Conservation (phyloP, 2,113 vertebrate genomes). For the Lanius ludovicianus region DNA sequence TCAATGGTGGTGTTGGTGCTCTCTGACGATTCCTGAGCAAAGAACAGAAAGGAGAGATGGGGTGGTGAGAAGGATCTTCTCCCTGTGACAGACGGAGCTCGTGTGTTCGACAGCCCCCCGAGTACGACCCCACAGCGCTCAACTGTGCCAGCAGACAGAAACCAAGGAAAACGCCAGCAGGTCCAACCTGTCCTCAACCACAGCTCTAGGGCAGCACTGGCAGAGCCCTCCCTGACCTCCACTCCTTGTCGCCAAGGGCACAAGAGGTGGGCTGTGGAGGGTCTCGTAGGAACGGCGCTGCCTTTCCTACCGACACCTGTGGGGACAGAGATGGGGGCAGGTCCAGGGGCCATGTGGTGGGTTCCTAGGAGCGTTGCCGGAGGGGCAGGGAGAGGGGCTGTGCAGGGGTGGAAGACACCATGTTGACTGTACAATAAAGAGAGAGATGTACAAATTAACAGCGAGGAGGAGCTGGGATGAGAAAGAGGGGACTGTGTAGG, state of each 20-base stretch:
- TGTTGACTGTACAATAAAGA: slow-evolving; percentile 71
- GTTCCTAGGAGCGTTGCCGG: slow-evolving; percentile 54
- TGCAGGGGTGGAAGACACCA: slow-evolving; percentile 72
- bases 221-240: slow-evolving; percentile 55
- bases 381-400: slow-evolving; percentile 58
- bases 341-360: background rate
- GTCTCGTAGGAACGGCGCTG: slow-evolving; percentile 36
- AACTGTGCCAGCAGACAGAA: slow-evolving; percentile 48
- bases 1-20: slow-evolving; percentile 98
- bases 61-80: slow-evolving; percentile 32
- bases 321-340: slow-evolving; percentile 49
- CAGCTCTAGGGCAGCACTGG: slow-evolving; percentile 47
- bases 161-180: slow-evolving; percentile 55
- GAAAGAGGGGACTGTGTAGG: slow-evolving; percentile 71
- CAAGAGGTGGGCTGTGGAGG: slow-evolving; percentile 31
- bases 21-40: slow-evolving; percentile 93
- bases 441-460: slow-evolving; percentile 72
- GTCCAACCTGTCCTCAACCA: slow-evolving; percentile 50
- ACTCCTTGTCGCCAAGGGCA: slow-evolving; percentile 36
- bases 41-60: slow-evolving; percentile 57
- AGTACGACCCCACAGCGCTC: slow-evolving; percentile 53
- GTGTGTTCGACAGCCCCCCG: slow-evolving; percentile 41
- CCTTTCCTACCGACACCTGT: slow-evolving; percentile 62
- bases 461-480: slow-evolving; percentile 69
- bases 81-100: background rate